Percentiles rank a stretch among this genome's conserved stretches.
Evolutionary conservation across 2,888 invertebrate genomes (phyloP).

Genomic region (Dusona sp.): DNA sequence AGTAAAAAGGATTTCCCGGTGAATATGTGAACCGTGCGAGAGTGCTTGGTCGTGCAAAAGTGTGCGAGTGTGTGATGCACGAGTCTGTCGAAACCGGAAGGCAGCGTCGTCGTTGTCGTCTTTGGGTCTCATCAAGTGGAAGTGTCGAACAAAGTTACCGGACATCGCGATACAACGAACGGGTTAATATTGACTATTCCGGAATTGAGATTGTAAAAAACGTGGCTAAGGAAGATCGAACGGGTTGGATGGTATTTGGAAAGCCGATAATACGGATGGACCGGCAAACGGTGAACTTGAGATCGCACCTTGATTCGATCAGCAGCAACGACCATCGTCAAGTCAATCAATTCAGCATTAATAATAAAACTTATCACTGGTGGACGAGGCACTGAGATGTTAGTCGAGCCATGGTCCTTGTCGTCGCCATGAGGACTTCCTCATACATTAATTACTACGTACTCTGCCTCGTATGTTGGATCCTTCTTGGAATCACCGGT

Average conservation of each 20-base stretch:
- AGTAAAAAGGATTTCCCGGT: conserved; percentile 43
- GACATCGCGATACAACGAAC: conserved; percentile 18
- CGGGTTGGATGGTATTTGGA: neutral
- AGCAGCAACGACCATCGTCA: conserved; percentile 14
- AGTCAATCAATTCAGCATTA: neutral
- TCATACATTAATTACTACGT: conserved; percentile 84
- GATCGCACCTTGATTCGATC: conserved; percentile 23
- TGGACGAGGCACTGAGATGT: conserved; percentile 72
- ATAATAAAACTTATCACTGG: conserved; percentile 56
- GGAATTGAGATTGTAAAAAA: neutral
- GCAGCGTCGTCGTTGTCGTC: conserved; percentile 55
- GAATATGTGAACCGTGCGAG: conserved; percentile 63
- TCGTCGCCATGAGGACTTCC: conserved; percentile 84
- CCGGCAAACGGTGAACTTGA: conserved; percentile 53
- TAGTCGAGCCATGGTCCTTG: conserved; percentile 75
- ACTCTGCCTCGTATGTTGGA: conserved; percentile 84
- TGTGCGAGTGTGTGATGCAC: conserved; percentile 60
- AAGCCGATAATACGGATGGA: conserved; percentile 57
- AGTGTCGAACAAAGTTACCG: conserved; percentile 45
- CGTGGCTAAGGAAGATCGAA: neutral
- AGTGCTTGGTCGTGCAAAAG: conserved; percentile 19
- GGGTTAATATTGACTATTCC: neutral
- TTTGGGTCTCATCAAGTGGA: conserved; percentile 48
- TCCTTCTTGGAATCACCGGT: conserved; percentile 84
- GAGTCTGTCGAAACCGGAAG: conserved; percentile 60